Evolutionary conservation across 2,888 invertebrate species (phyloP).

Genomic region (Crematogaster levior): DNA sequence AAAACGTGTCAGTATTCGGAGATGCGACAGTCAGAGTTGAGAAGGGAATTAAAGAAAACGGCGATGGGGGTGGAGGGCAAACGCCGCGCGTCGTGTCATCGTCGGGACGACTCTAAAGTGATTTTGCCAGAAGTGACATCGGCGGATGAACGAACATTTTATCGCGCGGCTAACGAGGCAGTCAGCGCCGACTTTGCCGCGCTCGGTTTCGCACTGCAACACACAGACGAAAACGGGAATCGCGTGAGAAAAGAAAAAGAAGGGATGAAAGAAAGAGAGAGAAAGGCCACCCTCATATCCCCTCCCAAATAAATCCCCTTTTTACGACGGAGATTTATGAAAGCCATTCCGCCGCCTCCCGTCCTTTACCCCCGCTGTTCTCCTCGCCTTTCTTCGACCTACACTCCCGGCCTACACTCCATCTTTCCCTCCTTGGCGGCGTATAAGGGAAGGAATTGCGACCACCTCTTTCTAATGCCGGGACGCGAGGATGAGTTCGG

Average conservation of each 20-base stretch:
- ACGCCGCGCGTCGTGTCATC: conserved; percentile 33
- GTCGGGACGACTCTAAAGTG: conserved; percentile 74
- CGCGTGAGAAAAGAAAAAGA: conserved; percentile 50
- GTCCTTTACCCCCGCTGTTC: conserved; percentile 11
- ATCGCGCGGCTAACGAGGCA: conserved; percentile 84
- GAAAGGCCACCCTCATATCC: conserved; percentile 34
- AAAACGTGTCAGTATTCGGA: conserved; percentile 29
- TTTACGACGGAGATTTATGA: conserved; percentile 85
- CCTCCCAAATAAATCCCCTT: conserved; percentile 84
- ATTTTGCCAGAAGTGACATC: conserved; percentile 82
- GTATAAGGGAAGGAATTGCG: conserved; percentile 42
- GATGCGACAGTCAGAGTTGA: conserved; percentile 35
- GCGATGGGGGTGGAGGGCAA: conserved; percentile 45
- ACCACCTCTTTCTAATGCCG: conserved; percentile 16
- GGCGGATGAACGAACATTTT: conserved; percentile 82
- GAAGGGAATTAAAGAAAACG: conserved; percentile 57
- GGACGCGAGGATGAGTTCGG: conserved; percentile 68
- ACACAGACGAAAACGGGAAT: conserved; percentile 79
- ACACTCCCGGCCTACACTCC: conserved; percentile 60
- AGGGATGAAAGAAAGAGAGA: neutral
- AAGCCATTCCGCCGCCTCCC: conserved; percentile 78
- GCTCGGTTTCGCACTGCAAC: conserved; percentile 78
- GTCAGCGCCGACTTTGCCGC: conserved; percentile 74
- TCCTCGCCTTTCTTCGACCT: conserved; percentile 55
- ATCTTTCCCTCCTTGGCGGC: conserved; percentile 67